A percentile compares a stretch with the other conserved stretches of the same genome.
Evolutionary conservation across 2,113 vertebrate genomes (phyloP).

Genomic region (Barnardius zonarius): DNA sequence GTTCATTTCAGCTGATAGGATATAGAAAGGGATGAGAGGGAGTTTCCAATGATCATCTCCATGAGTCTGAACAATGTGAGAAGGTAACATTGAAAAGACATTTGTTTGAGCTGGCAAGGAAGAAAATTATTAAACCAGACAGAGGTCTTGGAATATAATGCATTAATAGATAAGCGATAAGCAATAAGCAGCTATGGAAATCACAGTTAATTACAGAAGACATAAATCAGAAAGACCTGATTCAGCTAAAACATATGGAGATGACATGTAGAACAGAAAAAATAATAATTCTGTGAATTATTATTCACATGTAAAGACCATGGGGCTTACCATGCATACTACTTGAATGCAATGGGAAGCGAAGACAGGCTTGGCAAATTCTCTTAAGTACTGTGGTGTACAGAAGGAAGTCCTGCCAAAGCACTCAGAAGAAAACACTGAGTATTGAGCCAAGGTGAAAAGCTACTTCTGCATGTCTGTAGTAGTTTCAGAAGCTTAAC

Average conservation of each 20-base stretch:
- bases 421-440: not conserved
- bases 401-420: not conserved
- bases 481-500: not conserved
- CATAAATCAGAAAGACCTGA: not conserved
- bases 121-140: not conserved
- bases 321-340: not conserved
- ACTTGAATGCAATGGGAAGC: rapidly evolving
- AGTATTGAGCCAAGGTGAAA: not conserved
- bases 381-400: not conserved
- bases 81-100: not conserved
- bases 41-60: not conserved
- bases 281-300: not conserved
- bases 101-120: not conserved
- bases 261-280: not conserved
- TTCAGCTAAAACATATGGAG: not conserved
- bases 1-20: not conserved
- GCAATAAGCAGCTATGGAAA: not conserved
- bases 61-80: not conserved
- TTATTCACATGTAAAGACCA: not conserved
- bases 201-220: not conserved
- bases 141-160: not conserved
- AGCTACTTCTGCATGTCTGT: not conserved
- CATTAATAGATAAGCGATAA: not conserved
- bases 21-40: not conserved
- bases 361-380: not conserved